Percentiles rank a stretch among this genome's conserved stretches.
Evolutionary conservation across 2,888 invertebrate species (phyloP).

Genomic region (Acrobasis repandana): DNA sequence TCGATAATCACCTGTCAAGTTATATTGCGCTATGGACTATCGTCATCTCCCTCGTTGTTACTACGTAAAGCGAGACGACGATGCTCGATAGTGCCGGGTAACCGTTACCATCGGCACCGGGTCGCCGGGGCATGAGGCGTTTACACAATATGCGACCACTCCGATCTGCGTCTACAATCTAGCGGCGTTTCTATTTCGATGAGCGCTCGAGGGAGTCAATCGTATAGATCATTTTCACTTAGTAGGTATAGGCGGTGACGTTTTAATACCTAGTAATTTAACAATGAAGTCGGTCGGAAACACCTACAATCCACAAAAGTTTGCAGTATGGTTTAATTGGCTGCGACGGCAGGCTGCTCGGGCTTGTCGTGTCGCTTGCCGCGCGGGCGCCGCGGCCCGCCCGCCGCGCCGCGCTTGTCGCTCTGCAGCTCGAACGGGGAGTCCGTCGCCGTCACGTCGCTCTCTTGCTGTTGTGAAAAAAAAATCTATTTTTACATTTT

Average conservation of each 20-base stretch:
- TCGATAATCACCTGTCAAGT: no score
- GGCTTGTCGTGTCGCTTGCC: constrained; percentile 67
- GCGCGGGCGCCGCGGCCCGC: constrained; percentile 68
- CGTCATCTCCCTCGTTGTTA: background rate
- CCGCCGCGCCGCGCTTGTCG: constrained; percentile 83
- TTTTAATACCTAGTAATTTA: constrained; percentile 19
- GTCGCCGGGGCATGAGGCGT: constrained; percentile 13
- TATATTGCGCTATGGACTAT: background rate
- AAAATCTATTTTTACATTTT: no score
- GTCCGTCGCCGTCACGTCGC: constrained; percentile 78
- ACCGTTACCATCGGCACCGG: no score
- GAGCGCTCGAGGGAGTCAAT: constrained; percentile 5
- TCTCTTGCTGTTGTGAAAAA: constrained; percentile 52
- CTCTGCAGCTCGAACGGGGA: constrained; percentile 81
- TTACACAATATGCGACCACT: constrained; percentile 23
- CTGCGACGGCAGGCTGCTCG: constrained; percentile 41
- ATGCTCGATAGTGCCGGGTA: background rate
- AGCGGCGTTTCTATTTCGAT: constrained; percentile 17
- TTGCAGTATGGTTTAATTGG: constrained; percentile 41
- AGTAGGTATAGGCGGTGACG: constrained; percentile 20
- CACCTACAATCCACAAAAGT: background rate
- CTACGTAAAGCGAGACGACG: background rate
- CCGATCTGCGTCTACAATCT: background rate
- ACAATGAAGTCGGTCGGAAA: background rate
- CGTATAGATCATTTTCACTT: constrained; percentile 18